phyloP scores from a whole-genome alignment of 1,140 invertebrate genomes.

The Heliothis subflexa region DNA sequence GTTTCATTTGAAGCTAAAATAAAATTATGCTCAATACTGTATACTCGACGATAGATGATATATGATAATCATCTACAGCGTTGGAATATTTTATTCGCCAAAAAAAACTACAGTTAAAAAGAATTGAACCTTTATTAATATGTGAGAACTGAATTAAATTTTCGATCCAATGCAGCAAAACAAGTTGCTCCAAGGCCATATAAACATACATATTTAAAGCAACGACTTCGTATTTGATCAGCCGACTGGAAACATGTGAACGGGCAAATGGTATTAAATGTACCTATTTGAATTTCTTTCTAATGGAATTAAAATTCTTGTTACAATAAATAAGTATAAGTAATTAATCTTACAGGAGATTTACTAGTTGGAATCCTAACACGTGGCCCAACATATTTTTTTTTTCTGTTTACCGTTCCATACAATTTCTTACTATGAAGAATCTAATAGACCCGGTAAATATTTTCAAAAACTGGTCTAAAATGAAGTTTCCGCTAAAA shows the following conservation, averaged over 20 bases:
- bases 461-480: no score
- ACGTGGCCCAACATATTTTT: no score
- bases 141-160: slow-evolving; percentile 2
- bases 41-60: not conserved
- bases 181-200: not conserved
- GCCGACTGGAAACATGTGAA: slow-evolving; percentile 9
- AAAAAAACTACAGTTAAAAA: not conserved
- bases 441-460: no score
- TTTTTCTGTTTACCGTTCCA: no score
- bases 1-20: no score
- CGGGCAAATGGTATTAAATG: not conserved
- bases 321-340: no score
- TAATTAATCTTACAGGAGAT: no score
- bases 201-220: slow-evolving; percentile 22
- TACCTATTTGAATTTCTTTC: not conserved
- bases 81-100: not conserved
- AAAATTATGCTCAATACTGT: not conserved
- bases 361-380: no score
- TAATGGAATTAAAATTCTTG: not conserved
- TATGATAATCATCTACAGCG: no score
- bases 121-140: not conserved
- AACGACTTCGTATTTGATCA: slow-evolving; percentile 3
- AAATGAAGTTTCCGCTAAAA: not conserved
- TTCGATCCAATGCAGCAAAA: not conserved
- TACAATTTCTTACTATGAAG: no score